These are phyloP conservation scores for Thunnus thynnus DNA, from an alignment of 2,113 vertebrate genomes.

Conservation along the genomic window DNA sequence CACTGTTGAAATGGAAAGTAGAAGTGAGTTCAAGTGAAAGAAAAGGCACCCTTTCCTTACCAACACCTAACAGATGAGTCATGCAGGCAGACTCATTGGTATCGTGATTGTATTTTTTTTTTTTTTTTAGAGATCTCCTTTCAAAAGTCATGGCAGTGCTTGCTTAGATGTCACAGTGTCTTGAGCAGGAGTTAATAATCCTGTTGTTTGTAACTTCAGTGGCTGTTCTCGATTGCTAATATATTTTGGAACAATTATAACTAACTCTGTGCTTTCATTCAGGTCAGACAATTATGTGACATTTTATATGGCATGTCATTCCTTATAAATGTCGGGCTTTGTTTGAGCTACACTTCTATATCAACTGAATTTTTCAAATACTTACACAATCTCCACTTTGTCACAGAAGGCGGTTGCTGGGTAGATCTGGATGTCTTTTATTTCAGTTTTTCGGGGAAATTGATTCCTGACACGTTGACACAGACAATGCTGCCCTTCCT, in stretches of 20 bases:
- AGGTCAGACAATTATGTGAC: too few species aligned
- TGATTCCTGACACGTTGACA: constrained; percentile 8
- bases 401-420: constrained; percentile 57
- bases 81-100: background rate
- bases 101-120: too few species aligned
- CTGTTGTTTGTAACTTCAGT: too few species aligned
- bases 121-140: too few species aligned
- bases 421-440: constrained; percentile 76
- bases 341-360: background rate
- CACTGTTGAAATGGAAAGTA: constrained; percentile 53
- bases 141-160: too few species aligned
- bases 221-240: too few species aligned
- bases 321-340: background rate
- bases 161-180: too few species aligned
- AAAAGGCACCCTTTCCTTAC: background rate
- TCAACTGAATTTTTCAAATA: background rate
- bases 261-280: too few species aligned
- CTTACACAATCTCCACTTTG: constrained; percentile 81
- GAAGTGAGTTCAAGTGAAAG: background rate
- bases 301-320: background rate
- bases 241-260: too few species aligned
- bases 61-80: background rate
- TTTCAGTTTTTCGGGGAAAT: fast-evolving
- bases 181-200: too few species aligned
- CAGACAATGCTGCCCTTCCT: constrained; percentile 59